phyloP scores from a whole-genome alignment of 2,888 invertebrate species.

The Drosophila dives region DNA sequence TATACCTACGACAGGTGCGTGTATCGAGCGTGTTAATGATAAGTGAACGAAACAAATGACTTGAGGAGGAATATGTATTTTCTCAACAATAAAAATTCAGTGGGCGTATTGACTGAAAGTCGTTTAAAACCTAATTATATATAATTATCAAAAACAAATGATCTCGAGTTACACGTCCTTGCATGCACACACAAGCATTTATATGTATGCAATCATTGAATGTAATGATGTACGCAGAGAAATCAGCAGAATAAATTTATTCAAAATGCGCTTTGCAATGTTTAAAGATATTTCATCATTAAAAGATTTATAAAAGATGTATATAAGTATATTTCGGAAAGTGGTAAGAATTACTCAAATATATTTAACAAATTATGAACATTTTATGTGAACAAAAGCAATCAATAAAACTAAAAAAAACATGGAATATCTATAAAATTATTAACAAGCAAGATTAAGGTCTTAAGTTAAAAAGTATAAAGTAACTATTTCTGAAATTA shows the following conservation, averaged over 20 bases:
- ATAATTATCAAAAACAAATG: constrained; percentile 20
- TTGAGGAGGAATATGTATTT: constrained; percentile 11
- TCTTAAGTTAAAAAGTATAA: background rate
- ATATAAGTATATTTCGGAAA: background rate
- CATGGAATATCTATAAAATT: background rate
- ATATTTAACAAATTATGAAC: background rate
- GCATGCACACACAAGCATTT: background rate
- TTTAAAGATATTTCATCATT: background rate
- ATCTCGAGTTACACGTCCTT: constrained; percentile 20
- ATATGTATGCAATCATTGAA: background rate
- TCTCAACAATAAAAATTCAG: constrained; percentile 6
- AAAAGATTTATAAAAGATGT: background rate
- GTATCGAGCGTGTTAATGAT: constrained; percentile 5
- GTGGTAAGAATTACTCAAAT: background rate
- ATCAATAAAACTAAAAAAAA: background rate
- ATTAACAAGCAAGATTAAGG: background rate
- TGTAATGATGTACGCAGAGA: background rate
- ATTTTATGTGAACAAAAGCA: background rate
- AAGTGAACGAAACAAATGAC: constrained; percentile 11
- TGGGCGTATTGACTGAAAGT: background rate
- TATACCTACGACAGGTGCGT: constrained; percentile 16
- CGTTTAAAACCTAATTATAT: constrained; percentile 11
- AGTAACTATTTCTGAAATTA: background rate
- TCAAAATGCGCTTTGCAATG: background rate
- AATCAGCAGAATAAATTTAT: background rate